Conservation (phyloP, 2,888 invertebrate genomes). For the Cataglyphis rosenhaueri region DNA sequence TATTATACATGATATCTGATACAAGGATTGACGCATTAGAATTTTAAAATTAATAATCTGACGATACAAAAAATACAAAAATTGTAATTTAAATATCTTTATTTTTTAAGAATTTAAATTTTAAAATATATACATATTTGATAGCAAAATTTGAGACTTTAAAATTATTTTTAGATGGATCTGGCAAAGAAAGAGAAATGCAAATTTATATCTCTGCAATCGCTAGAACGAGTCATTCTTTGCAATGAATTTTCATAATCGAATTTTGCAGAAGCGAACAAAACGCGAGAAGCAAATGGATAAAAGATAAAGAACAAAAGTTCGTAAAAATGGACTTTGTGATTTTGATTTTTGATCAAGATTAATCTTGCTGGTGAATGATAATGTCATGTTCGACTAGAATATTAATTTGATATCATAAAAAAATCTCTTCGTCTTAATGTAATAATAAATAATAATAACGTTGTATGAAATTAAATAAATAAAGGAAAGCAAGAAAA, state of each 20-base stretch:
- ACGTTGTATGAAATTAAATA: background rate
- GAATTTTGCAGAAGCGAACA: conserved; percentile 96
- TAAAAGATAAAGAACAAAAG: conserved; percentile 94
- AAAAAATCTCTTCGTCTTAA: background rate
- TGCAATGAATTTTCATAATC: conserved; percentile 89
- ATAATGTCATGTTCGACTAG: background rate
- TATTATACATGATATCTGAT: too few relatives aligned
- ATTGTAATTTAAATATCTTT: too few relatives aligned
- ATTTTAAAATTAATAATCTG: too few relatives aligned
- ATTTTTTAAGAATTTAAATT: too few relatives aligned
- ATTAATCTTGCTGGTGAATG: conserved; percentile 91
- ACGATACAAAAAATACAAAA: too few relatives aligned
- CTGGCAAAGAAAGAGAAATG: conserved; percentile 98
- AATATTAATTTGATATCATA: background rate
- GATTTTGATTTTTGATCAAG: conserved; percentile 98
- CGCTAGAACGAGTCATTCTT: conserved; percentile 93
- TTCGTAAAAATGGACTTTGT: conserved; percentile 95
- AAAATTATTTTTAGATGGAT: conserved; percentile 89
- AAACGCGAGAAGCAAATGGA: conserved; percentile 94
- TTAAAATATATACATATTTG: too few relatives aligned
- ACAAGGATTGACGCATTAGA: too few relatives aligned
- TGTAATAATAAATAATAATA: background rate
- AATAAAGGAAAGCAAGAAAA: background rate
- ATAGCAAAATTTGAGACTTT: background rate
- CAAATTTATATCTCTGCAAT: conserved; percentile 97